Base-by-base conservation (phyloP, 1,140 invertebrate genomes). In the Plectrocnemia conspersa region DNA sequence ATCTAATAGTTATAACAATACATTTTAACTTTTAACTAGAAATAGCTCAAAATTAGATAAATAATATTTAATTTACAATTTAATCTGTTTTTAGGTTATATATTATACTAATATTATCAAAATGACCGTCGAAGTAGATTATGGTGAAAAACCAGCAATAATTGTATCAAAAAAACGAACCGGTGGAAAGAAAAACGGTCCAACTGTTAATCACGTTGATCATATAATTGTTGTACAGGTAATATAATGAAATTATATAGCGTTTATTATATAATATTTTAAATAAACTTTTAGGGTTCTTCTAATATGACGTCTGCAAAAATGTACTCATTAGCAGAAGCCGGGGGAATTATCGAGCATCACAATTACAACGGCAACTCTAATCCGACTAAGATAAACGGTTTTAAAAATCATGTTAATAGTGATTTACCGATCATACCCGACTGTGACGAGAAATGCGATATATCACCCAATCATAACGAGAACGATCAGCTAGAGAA, bases 201-300 rank as follows among this genome's bases (percentile, higher is more conserved):
- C 65, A 3, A 62, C 68, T 50, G 67, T 72, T 29, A 76, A 75
- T 55, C 78, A 80, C 70, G 79, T 80, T 13, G 79, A 81, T 59
- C 79, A 80, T 56, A 79, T 81, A 54, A 79, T 80, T 50, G 74
- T 70, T 64, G 74, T 79, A 41, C 78, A 81, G 71, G 79, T 80
- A 60, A 15, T 19, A 22, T 11, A 42, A 54, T 52, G 35, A 41
- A 40, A 23, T 16, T 42, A 54, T 52, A 10, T 54, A 54, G 23
- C 16, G 27, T 41, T 18, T 7, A 13, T 55, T 18, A 49, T 25
- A 35, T 35, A 25, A 36, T 48, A 56, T 40, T 29, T 22, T 15
- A 56, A 42, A 35, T 42, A 13, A 25, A 57, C 21, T 63, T 52
- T 13, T 59, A 72, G 70, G 68, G 71, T 52, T 59, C 52, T 18